Percentiles rank a stretch among this genome's conserved stretches.
Conservation (phyloP, 2,888 invertebrate genomes). For the Ecliptopera silaceata region DNA sequence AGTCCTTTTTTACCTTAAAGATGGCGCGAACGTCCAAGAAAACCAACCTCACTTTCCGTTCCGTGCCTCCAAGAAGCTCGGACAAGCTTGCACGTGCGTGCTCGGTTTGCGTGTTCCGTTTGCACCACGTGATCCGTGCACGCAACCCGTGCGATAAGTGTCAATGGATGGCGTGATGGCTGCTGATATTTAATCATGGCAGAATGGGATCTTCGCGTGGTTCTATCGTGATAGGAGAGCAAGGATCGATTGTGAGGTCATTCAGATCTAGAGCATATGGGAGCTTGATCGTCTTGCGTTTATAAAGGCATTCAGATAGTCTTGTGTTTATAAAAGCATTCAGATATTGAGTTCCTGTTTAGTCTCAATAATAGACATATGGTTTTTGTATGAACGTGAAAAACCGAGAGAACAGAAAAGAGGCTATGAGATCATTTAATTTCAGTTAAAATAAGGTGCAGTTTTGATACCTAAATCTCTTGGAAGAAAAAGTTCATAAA, state of each 20-base stretch:
- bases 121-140: conserved; percentile 71
- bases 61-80: conserved; percentile 41
- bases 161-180: conserved; percentile 78
- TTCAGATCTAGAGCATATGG: not conserved
- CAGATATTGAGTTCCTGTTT: too few species aligned
- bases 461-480: too few species aligned
- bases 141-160: conserved; percentile 69
- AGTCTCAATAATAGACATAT: too few species aligned
- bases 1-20: not conserved
- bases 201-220: conserved; percentile 67
- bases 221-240: conserved; percentile 37
- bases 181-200: conserved; percentile 69
- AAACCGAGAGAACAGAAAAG: too few species aligned
- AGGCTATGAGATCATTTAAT: too few species aligned
- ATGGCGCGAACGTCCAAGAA: conserved; percentile 11
- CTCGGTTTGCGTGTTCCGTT: conserved; percentile 53
- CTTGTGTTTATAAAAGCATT: too few species aligned
- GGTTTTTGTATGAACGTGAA: too few species aligned
- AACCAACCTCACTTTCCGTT: conserved; percentile 18
- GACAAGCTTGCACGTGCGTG: conserved; percentile 35
- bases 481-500: too few species aligned
- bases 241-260: not conserved
- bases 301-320: too few species aligned
- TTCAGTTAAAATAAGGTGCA: too few species aligned
- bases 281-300: too few species aligned